Evolutionary conservation across 1,140 invertebrate species (phyloP), one percentile per base, ranked within the genome.

Genomic region (Olivierus martensii): DNA sequence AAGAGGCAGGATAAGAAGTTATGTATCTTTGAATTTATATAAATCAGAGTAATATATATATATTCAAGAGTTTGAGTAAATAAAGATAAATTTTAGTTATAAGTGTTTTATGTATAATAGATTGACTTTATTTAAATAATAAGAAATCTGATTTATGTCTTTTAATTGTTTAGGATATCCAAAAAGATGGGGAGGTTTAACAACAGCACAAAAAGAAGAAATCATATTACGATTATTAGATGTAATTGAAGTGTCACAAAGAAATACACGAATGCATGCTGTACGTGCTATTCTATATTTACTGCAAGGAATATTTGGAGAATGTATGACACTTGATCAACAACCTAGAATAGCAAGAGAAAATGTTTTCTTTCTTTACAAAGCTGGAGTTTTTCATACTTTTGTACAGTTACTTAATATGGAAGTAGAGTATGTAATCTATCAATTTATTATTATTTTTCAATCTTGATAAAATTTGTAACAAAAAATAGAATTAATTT

Each of bases 361-460:
- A 58, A 96, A 97, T 73, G 81, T 90, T 3, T 82, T 92, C 68
- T 72, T 88, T 34, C 72, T 97, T 1, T 91, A 93, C 66, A 79
- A 89, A 61, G 79, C 82, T 70, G 92, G 91, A 18, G 78, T 88
- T 37, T 95, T 94, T 71, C 71, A 78, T 51, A 81, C 85, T 2
- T 89, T 96, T 69, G 79, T 93, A 34, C 88, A 96, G 68, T 74
- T 97, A 46, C 72, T 98, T 47, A 87, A 90, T 65, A 83, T 95
- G 71, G 92, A 97, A 77, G 89, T 93, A 47, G 90, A 95, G 75
- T 84, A 75, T 69, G 78, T 64, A 37, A 22, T 56, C 48, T 35
- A 36, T 39, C 5, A 36, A 14, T 58, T 36, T 46, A 37, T 53
- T 35, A 41, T 52, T 17, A n/a, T n/a, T n/a, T n/a, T n/a, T n/a